A percentile compares a stretch with the other conserved stretches of the same genome.
Evolutionary conservation across 2,888 invertebrate genomes (phyloP).

Genomic region (Calameuta pallipes): DNA sequence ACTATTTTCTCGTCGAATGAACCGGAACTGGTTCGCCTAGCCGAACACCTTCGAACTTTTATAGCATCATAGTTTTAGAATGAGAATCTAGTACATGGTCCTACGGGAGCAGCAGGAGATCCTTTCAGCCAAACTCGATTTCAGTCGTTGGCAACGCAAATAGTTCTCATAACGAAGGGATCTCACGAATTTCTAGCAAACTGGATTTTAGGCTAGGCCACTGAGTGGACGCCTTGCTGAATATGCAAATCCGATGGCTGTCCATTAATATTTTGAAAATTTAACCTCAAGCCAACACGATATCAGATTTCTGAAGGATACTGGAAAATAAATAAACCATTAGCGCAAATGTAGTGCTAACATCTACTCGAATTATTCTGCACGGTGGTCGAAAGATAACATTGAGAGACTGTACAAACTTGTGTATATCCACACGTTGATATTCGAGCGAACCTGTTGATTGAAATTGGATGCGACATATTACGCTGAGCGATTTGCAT

Average conservation of each 20-base stretch:
- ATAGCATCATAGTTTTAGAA: constrained; percentile 28
- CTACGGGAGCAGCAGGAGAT: constrained; percentile 6
- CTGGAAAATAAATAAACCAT: not conserved
- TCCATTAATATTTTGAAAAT: not conserved
- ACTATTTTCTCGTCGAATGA: constrained; percentile 21
- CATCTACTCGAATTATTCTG: not conserved
- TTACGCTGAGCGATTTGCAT: not conserved
- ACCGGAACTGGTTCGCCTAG: constrained; percentile 20
- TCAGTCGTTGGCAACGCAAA: not conserved
- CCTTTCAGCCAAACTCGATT: constrained; percentile 1
- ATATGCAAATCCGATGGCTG: not conserved
- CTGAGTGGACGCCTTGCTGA: not conserved
- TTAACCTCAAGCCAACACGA: not conserved
- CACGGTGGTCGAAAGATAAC: not conserved
- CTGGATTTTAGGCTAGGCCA: not conserved
- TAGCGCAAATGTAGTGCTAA: not conserved
- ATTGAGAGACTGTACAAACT: not conserved
- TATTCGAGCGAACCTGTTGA: not conserved
- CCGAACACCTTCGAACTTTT: constrained; percentile 35
- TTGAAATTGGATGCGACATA: not conserved
- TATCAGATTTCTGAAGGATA: not conserved
- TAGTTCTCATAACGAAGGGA: not conserved
- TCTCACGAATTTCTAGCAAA: not conserved
- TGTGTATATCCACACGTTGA: not conserved
- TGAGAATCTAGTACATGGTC: not conserved